Evolutionary conservation across 2,113 vertebrate genomes (phyloP).

Genomic region (Prionailurus bengalensis): DNA sequence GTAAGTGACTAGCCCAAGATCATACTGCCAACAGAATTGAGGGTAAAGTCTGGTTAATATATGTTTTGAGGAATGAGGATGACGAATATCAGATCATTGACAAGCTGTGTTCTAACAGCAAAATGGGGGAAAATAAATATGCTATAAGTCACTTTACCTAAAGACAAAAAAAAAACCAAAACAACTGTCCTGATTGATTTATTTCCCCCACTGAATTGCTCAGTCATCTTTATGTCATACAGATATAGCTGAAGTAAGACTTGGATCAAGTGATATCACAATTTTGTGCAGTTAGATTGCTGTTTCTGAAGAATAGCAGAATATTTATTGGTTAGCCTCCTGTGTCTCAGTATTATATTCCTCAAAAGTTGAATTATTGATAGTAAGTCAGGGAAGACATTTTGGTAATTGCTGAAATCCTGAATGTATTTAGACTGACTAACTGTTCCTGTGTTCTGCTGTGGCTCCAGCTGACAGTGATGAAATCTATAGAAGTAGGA

Average conservation of each 20-base stretch:
- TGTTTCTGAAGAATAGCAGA: constrained; percentile 29
- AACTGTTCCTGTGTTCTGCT: constrained; percentile 62
- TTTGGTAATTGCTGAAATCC: constrained; percentile 75
- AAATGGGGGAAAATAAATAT: constrained; percentile 36
- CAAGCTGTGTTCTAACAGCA: constrained; percentile 14
- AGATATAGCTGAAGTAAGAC: constrained; percentile 8
- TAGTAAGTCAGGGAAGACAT: constrained; percentile 71
- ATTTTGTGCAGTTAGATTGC: background rate
- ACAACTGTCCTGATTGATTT: background rate
- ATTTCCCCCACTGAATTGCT: background rate
- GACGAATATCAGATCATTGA: background rate
- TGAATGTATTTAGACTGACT: constrained; percentile 74
- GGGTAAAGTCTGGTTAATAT: background rate
- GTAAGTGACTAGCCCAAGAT: background rate
- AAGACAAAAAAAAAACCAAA: background rate
- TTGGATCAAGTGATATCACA: constrained; percentile 46
- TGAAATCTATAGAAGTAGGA: constrained; percentile 81
- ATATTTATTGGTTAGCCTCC: constrained; percentile 49
- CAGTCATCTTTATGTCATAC: background rate
- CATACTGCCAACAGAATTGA: background rate
- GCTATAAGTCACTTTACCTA: background rate
- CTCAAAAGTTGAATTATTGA: constrained; percentile 76
- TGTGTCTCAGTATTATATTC: constrained; percentile 64
- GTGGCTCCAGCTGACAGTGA: constrained; percentile 70
- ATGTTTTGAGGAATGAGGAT: constrained; percentile 41